These are phyloP conservation scores for Schizothorax lantsangensis DNA, from an alignment of 2,797 vertebrate genomes.

Conservation along the genomic window DNA sequence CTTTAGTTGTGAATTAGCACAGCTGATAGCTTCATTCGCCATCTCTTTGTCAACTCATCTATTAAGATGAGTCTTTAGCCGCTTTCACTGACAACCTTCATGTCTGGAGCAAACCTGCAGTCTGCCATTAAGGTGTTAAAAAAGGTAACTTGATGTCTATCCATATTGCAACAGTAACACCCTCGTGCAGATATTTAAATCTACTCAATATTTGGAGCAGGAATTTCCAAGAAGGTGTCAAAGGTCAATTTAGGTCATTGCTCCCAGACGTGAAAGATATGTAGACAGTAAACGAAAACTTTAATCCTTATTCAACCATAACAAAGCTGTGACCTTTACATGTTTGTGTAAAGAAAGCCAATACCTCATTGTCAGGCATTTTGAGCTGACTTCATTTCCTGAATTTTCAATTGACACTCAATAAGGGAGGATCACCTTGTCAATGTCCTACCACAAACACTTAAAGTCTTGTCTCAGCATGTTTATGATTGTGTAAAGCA, in stretches of 20 bases:
- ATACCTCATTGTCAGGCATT: slow-evolving; percentile 22
- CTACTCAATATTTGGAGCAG: not conserved
- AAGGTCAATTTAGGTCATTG: slow-evolving; percentile 12
- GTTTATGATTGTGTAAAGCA: slow-evolving; percentile 10
- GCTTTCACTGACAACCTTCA: slow-evolving; percentile 33
- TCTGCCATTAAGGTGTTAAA: slow-evolving; percentile 27
- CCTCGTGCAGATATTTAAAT: slow-evolving; percentile 14
- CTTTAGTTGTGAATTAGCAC: slow-evolving; percentile 23
- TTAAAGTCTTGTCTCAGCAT: slow-evolving; percentile 23
- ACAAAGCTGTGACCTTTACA: slow-evolving; percentile 33
- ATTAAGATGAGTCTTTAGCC: slow-evolving; percentile 33
- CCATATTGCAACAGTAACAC: slow-evolving; percentile 8
- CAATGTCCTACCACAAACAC: slow-evolving; percentile 18
- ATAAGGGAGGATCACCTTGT: slow-evolving; percentile 29
- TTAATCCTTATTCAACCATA: slow-evolving; percentile 8
- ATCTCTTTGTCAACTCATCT: slow-evolving; percentile 33
- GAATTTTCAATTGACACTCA: slow-evolving; percentile 17
- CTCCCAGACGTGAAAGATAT: not conserved
- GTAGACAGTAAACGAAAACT: not conserved
- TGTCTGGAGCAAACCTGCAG: slow-evolving; percentile 25
- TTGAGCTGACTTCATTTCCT: slow-evolving; percentile 23
- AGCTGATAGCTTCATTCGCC: slow-evolving; percentile 28
- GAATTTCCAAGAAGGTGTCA: slow-evolving; percentile 2
- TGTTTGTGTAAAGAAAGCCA: slow-evolving; percentile 21
- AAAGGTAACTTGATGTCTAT: slow-evolving; percentile 24